phyloP scores from a whole-genome alignment of 2,113 vertebrate species.

The Aix galericulata region DNA sequence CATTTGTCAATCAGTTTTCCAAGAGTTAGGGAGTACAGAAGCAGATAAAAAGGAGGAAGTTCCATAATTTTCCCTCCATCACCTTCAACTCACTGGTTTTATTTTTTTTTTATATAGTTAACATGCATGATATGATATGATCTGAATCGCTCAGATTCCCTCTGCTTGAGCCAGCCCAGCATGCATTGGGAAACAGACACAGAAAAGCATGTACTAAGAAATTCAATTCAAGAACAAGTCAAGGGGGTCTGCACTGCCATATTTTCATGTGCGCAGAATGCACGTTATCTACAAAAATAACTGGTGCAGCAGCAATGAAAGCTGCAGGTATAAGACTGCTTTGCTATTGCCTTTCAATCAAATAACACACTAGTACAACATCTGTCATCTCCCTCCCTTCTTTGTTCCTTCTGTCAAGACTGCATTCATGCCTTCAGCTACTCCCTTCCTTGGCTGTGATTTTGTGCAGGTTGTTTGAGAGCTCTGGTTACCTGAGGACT shows the following conservation, averaged over 20 bases:
- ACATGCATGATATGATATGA: not conserved
- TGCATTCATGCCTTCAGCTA: not conserved
- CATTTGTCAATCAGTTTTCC: not conserved
- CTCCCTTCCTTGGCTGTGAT: not conserved
- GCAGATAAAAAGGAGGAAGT: not conserved
- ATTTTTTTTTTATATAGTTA: not conserved
- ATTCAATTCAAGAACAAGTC: not conserved
- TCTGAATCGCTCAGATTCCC: not conserved
- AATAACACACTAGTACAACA: not conserved
- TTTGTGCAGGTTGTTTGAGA: not conserved
- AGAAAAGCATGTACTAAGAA: not conserved
- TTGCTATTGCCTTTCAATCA: not conserved
- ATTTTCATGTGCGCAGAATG: not conserved
- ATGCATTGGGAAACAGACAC: not conserved
- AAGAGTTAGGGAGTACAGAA: not conserved
- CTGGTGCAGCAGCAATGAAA: not conserved
- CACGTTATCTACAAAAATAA: not conserved
- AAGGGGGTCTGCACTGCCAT: not conserved
- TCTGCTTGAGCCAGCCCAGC: not conserved
- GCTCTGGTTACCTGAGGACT: not conserved
- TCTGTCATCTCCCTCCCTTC: not conserved
- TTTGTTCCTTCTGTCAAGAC: not conserved
- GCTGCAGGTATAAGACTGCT: not conserved
- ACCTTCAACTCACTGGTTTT: not conserved
- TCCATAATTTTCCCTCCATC: not conserved